Conservation (phyloP, 2,888 invertebrate genomes). For the Tenthredo mesomela region DNA sequence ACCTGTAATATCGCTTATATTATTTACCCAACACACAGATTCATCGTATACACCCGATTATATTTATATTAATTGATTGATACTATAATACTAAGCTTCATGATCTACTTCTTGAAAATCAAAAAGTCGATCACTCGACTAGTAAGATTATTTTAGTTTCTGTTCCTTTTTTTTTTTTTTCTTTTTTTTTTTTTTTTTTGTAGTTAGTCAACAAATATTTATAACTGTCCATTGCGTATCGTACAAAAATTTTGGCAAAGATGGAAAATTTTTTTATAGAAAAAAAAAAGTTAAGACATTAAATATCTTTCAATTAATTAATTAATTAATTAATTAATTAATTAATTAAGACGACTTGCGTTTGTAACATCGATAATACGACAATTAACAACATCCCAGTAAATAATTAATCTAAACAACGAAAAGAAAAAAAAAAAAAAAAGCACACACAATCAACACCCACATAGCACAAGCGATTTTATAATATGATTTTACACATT, state of each 20-base stretch:
- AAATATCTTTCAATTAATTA: background rate
- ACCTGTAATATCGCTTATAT: background rate
- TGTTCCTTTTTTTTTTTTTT: background rate
- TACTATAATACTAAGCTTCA: background rate
- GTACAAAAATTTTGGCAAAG: background rate
- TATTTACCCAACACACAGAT: background rate
- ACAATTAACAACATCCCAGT: conserved; percentile 2
- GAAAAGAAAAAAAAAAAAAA: background rate
- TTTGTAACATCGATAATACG: background rate
- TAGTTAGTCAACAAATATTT: background rate
- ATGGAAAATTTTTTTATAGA: background rate
- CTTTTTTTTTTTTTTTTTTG: background rate
- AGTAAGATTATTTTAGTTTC: background rate
- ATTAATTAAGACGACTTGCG: conserved; percentile 15
- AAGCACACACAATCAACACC: background rate
- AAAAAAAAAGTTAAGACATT: background rate
- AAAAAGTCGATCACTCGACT: background rate
- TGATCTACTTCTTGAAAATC: background rate
- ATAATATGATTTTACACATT: background rate
- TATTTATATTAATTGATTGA: background rate
- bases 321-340: no score
- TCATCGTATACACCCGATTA: conserved; percentile 3
- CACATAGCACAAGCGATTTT: background rate
- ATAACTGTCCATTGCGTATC: background rate
- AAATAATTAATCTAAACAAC: background rate